Base-by-base conservation (phyloP, 2,797 vertebrate species). In the Channallabes apus region DNA sequence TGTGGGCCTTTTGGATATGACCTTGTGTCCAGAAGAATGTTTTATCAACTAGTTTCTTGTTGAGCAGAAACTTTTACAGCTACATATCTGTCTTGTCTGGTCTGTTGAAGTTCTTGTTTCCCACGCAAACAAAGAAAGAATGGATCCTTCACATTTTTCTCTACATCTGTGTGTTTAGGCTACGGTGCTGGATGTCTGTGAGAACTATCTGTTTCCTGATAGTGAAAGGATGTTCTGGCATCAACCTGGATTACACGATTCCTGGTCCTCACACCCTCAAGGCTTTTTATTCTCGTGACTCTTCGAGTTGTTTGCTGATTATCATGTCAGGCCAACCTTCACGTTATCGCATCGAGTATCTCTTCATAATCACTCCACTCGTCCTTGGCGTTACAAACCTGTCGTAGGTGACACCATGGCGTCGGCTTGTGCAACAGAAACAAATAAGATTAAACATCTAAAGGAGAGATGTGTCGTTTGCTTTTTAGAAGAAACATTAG, bases 1-100 rank as follows among this genome's bases (percentile, higher is more conserved):
- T 82, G 46, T 78, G n/a, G 22, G 67, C 20, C 38, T 83, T 83
- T 67, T 58, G 82, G 75, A 75, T 32, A 58, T 69, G 79, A 88
- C 87, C 68, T 86, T 84, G 72, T 73, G 35, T 46, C 81, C 22
- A 58, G 61, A 18, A 81, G 81, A 5, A n/a, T 56, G 71, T 14
- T 85, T 81, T 32, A 72, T 35, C 67, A 79, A 59, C 38, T 80
- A 69, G 51, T 64, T 85, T 76, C 59, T 77, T 67, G 38, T 32
- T 77, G n/a, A 35, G 61, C 6, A 7, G 1, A 80, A 80, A 80
- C 17, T 65, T 51, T 51, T 27, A 5, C 59, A 80, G 61, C 38
- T 18, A 27, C 18, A 24, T 14, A 18, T 20, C 32, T 27, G 9
- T 20, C 59, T 51, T 29, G 11, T 32, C 41, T 67, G 6, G 38